phyloP scores from a whole-genome alignment of 1,140 invertebrate genomes.

The Dendroctonus ponderosae region DNA sequence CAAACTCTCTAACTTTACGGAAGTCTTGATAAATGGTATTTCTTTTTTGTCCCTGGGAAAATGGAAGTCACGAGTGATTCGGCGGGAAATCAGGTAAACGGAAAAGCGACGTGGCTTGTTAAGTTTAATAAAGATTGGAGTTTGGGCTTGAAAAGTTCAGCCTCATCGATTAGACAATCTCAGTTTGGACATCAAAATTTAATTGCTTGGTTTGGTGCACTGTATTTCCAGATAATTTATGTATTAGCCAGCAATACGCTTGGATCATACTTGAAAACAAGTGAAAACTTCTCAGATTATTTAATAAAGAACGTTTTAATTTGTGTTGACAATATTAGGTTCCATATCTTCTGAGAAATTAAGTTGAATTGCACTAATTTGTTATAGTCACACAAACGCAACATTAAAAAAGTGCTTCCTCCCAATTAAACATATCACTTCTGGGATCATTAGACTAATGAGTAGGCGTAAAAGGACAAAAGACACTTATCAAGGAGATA shows the following conservation, averaged over 20 bases:
- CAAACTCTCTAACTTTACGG: no score
- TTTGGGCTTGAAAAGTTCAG: background rate
- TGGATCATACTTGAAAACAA: no score
- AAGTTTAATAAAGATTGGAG: constrained; percentile 16
- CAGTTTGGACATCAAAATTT: constrained; percentile 10
- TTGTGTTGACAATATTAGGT: no score
- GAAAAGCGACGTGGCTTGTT: constrained; percentile 16
- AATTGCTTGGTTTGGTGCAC: background rate
- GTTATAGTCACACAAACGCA: no score
- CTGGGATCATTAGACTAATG: constrained; percentile 19
- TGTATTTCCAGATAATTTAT: no score
- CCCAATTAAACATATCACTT: background rate
- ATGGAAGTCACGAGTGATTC: constrained; percentile 20
- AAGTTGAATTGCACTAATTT: no score
- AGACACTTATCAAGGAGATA: constrained; percentile 13
- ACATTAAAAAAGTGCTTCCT: no score
- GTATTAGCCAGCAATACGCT: no score
- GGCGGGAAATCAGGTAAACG: constrained; percentile 24
- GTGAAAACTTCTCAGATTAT: no score
- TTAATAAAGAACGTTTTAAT: no score
- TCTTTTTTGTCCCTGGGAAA: constrained; percentile 6
- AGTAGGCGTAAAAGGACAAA: constrained; percentile 16
- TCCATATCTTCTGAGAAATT: no score
- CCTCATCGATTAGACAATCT: constrained; percentile 10
- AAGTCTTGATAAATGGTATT: constrained; percentile 18